Conservation (phyloP, 2,113 vertebrate species). For the Abramis brama region DNA sequence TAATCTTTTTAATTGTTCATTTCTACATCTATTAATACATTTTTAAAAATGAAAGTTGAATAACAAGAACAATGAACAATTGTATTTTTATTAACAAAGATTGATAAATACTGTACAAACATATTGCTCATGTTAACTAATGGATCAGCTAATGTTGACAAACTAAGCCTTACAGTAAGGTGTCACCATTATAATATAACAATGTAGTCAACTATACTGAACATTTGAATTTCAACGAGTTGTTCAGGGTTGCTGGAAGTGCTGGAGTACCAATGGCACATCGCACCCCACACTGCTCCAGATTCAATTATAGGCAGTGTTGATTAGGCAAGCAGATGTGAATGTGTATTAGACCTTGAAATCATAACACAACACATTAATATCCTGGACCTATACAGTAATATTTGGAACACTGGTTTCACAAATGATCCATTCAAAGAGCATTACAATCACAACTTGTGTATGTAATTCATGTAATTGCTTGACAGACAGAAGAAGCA, state of each 20-base stretch:
- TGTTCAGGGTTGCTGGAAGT: constrained; percentile 13
- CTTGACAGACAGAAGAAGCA: constrained; percentile 48
- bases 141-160: not conserved
- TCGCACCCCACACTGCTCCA: constrained; percentile 10
- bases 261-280: not conserved
- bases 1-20: not conserved
- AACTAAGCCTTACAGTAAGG: not conserved
- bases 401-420: not conserved
- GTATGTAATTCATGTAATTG: not conserved
- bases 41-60: not conserved
- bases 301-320: constrained; percentile 40
- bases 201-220: not conserved
- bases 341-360: constrained; percentile 45
- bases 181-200: not conserved
- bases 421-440: not conserved
- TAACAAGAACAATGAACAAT: no score
- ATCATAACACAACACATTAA: constrained; percentile 37
- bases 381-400: not conserved
- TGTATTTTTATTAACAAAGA: no score
- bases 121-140: no score
- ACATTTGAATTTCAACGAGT: not conserved
- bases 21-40: not conserved
- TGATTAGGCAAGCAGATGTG: constrained; percentile 44
- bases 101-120: no score
- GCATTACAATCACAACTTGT: not conserved